Evolutionary conservation across 1,140 invertebrate genomes (phyloP).

Genomic region (Diorhabda elongata): DNA sequence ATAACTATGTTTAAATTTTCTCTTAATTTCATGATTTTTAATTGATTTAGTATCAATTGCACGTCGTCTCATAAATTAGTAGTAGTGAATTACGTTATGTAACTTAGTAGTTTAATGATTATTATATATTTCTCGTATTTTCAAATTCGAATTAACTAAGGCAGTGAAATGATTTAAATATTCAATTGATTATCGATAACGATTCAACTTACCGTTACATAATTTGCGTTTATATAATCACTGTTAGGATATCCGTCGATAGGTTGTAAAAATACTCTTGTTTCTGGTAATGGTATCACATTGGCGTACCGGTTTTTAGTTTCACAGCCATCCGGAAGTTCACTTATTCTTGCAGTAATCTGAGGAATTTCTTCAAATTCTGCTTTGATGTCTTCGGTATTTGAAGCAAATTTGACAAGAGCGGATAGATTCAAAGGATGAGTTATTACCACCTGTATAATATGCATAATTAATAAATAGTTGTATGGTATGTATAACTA

Average conservation of each 20-base stretch:
- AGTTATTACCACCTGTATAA: conserved; percentile 59
- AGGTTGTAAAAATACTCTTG: conserved; percentile 69
- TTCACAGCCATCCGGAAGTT: conserved; percentile 80
- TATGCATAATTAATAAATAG: too few species aligned
- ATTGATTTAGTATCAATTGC: too few species aligned
- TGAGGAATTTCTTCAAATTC: conserved; percentile 77
- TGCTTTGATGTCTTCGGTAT: conserved; percentile 67
- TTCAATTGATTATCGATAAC: too few species aligned
- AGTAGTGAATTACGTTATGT: too few species aligned
- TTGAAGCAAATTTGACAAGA: conserved; percentile 67
- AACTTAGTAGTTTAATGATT: too few species aligned
- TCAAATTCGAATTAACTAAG: too few species aligned
- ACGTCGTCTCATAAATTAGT: too few species aligned
- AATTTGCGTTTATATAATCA: conserved; percentile 92
- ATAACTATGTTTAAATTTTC: too few species aligned
- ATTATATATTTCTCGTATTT: too few species aligned
- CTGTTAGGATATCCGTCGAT: conserved; percentile 69
- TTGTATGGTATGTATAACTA: too few species aligned
- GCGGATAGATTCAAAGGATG: conserved; percentile 71
- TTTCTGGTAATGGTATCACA: conserved; percentile 86
- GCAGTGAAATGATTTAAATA: too few species aligned
- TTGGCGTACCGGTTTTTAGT: conserved; percentile 92
- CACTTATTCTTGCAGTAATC: conserved; percentile 70
- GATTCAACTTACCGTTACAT: conserved; percentile 62
- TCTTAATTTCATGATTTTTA: too few species aligned